These are phyloP conservation scores for Oncopeltus fasciatus DNA, from an alignment of 1,140 invertebrate species.

Conservation along the genomic window DNA sequence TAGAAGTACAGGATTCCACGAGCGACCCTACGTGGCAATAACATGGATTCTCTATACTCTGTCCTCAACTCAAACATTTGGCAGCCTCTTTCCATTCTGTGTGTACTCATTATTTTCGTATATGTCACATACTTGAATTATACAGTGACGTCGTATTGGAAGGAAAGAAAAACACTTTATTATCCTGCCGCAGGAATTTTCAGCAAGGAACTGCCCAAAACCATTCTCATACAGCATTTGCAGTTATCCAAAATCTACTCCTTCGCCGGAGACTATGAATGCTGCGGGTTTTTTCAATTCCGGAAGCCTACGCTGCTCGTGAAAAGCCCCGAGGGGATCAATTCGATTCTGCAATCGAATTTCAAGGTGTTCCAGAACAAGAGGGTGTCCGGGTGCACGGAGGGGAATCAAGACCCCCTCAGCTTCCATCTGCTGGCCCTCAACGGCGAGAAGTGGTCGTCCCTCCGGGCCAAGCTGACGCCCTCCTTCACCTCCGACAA, in stretches of 20 bases:
- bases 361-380: conserved; percentile 37
- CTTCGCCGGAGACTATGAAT: background rate
- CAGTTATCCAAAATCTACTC: background rate
- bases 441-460: conserved; percentile 35
- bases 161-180: background rate
- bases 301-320: conserved; percentile 34
- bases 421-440: conserved; percentile 37
- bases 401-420: conserved; percentile 32
- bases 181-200: background rate
- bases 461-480: conserved; percentile 34
- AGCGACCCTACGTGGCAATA: no score
- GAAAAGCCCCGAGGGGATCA: conserved; percentile 38
- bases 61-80: no score
- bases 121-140: background rate
- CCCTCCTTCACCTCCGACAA: conserved; percentile 42
- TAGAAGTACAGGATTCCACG: no score
- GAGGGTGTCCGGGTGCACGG: conserved; percentile 31
- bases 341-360: conserved; percentile 38
- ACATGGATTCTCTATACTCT: no score
- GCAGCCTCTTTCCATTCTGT: no score
- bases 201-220: background rate
- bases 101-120: no score
- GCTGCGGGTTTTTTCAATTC: conserved; percentile 20
- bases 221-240: background rate
- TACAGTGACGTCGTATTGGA: background rate